Percentiles rank a stretch among this genome's conserved stretches.
Evolutionary conservation across 2,113 vertebrate species (phyloP).

Genomic region (Colinus virginianus): DNA sequence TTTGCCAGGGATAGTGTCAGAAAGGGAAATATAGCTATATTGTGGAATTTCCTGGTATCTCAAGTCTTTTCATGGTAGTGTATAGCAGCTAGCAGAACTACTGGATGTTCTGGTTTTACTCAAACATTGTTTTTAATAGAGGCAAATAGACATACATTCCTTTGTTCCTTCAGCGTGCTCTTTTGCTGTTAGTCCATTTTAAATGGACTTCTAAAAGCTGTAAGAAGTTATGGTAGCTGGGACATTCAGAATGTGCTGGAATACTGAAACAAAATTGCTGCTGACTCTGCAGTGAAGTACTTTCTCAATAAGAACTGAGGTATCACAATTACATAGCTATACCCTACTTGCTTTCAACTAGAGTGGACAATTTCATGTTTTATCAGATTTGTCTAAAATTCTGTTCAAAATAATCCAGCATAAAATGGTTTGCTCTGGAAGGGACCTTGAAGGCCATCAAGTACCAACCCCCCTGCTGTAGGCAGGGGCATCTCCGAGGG

Average conservation of each 20-base stretch:
- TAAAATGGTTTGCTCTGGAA: too few species aligned
- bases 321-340: neutral
- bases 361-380: neutral
- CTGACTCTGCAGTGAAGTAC: neutral
- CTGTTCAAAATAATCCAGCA: neutral
- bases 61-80: neutral
- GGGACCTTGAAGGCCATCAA: too few species aligned
- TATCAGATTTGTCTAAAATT: neutral
- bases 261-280: neutral
- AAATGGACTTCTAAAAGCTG: neutral
- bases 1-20: neutral
- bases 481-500: too few species aligned
- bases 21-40: neutral
- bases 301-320: neutral
- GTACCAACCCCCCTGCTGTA: too few species aligned
- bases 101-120: neutral
- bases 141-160: neutral
- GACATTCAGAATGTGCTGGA: neutral
- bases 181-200: neutral
- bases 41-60: neutral
- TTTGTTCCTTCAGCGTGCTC: neutral
- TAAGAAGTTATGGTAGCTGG: neutral
- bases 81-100: neutral
- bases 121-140: neutral
- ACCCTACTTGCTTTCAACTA: neutral